These are phyloP conservation scores for Meghimatium bilineatum DNA, from an alignment of 2,888 invertebrate genomes.

Conservation along the genomic window DNA sequence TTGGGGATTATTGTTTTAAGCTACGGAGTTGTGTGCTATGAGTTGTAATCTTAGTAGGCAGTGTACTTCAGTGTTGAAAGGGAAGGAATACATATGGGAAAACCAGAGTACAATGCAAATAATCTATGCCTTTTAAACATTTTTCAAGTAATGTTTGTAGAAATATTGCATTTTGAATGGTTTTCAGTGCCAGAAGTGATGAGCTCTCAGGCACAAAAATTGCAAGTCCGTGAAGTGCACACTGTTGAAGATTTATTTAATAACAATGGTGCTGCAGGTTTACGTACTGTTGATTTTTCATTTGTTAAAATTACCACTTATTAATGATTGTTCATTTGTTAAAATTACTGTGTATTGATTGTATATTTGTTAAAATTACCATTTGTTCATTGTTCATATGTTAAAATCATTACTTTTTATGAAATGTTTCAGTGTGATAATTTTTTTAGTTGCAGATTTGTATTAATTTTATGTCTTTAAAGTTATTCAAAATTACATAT, in stretches of 20 bases:
- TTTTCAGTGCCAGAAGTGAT: background rate
- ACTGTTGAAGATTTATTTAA: conserved; percentile 1
- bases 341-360: background rate
- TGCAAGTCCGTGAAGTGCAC: background rate
- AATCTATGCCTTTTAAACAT: no score
- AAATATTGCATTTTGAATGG: background rate
- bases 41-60: no score
- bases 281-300: background rate
- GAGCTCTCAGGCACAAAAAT: background rate
- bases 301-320: background rate
- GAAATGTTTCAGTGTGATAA: background rate
- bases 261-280: background rate
- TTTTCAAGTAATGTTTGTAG: no score
- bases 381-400: background rate
- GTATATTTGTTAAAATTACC: background rate
- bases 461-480: background rate
- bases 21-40: no score
- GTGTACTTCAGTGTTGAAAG: no score
- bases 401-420: background rate
- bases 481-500: no score
- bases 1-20: no score
- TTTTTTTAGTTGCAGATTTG: background rate
- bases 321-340: background rate
- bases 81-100: no score
- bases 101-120: no score